Evolutionary conservation across 2,888 invertebrate species (phyloP).

Genomic region (Leptinotarsa peninsularis): DNA sequence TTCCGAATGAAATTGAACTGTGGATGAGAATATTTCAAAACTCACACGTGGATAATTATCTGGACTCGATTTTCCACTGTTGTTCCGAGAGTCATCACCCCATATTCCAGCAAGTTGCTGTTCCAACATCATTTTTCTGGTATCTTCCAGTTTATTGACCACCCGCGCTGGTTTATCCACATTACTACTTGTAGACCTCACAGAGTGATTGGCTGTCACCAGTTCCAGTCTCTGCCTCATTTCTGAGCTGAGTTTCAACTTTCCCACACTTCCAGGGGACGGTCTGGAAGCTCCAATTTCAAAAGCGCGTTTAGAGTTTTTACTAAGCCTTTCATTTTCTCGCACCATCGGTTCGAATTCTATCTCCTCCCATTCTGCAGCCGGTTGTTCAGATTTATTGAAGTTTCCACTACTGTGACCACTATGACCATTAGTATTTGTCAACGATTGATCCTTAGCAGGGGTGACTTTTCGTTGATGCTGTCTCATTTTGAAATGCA

Average conservation of each 20-base stretch:
- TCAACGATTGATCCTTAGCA: conserved; percentile 67
- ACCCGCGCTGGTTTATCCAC: conserved; percentile 77
- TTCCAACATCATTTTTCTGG: conserved; percentile 85
- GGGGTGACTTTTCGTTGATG: conserved; percentile 83
- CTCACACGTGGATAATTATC: conserved; percentile 58
- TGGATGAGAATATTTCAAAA: background rate
- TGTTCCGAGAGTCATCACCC: conserved; percentile 72
- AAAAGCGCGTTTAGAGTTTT: conserved; percentile 72
- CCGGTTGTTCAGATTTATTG: conserved; percentile 46
- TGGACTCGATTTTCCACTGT: conserved; percentile 61
- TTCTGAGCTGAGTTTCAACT: conserved; percentile 89
- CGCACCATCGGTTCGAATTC: conserved; percentile 74
- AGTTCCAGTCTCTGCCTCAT: conserved; percentile 91
- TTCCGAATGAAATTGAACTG: too few relatives aligned
- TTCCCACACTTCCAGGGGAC: conserved; percentile 89
- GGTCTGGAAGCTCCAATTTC: conserved; percentile 86
- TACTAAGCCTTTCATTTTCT: conserved; percentile 54
- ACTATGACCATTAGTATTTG: conserved; percentile 53
- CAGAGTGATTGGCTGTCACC: conserved; percentile 90
- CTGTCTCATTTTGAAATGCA: conserved; percentile 89
- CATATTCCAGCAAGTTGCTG: conserved; percentile 81
- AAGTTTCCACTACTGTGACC: conserved; percentile 31
- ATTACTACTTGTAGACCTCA: conserved; percentile 80
- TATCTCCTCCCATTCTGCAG: conserved; percentile 88
- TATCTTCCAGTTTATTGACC: conserved; percentile 86